Percentiles rank a stretch among this genome's conserved stretches.
phyloP scores from a whole-genome alignment of 92 coral and sea anemone genomes.

The Epizoanthus stellaris region DNA sequence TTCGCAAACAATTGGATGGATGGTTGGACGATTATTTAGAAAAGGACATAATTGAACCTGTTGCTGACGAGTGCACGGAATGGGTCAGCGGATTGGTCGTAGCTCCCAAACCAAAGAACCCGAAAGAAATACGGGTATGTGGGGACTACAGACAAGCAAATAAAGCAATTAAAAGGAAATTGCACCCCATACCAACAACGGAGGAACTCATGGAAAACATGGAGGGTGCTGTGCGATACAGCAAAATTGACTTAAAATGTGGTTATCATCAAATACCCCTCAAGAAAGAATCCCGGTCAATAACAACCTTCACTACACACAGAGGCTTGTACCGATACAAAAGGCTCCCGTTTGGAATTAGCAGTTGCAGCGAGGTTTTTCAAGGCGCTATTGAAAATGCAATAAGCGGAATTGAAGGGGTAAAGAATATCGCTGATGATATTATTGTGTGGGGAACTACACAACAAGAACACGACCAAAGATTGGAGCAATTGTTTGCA shows the following conservation, averaged over 20 bases:
- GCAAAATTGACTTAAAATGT: slow-evolving; percentile 48
- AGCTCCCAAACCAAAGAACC: slow-evolving; percentile 42
- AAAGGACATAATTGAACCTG: slow-evolving; percentile 34
- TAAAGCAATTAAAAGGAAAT: slow-evolving; percentile 36
- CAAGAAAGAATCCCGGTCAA: slow-evolving; percentile 9
- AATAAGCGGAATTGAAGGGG: no score
- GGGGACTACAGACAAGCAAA: slow-evolving; percentile 56
- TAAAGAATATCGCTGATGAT: no score
- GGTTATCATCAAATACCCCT: slow-evolving; percentile 53
- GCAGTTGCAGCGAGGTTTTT: no score
- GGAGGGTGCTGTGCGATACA: slow-evolving; percentile 39
- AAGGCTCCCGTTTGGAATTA: no score
- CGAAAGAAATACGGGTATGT: slow-evolving; percentile 42
- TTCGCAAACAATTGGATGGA: slow-evolving; percentile 38
- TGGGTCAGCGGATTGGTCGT: slow-evolving; percentile 37
- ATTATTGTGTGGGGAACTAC: no score
- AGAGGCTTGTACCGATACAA: no score
- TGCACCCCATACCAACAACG: slow-evolving; percentile 49
- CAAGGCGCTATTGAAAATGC: no score
- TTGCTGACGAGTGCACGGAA: no score
- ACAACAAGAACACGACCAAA: no score
- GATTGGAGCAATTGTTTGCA: no score
- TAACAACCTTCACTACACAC: no score
- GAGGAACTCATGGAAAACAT: slow-evolving; percentile 51
- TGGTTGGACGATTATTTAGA: slow-evolving; percentile 45